Conservation (phyloP, 2,888 invertebrate genomes). For the Ophion obscuratus region DNA sequence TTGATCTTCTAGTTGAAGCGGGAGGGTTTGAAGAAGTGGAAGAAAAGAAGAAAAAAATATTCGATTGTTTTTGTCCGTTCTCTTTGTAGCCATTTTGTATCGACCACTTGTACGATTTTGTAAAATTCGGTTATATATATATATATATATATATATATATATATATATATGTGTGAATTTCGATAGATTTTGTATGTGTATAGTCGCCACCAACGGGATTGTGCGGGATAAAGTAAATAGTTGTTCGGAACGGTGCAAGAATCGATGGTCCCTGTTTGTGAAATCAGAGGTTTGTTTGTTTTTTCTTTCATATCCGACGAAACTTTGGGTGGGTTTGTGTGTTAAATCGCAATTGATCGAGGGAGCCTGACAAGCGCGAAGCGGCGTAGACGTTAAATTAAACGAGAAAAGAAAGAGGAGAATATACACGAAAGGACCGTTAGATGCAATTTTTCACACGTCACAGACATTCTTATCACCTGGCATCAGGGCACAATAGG, state of each 20-base stretch:
- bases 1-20: slow-evolving; percentile 72
- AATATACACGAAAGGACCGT: neutral
- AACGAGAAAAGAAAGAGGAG: neutral
- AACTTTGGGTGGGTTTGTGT: slow-evolving; percentile 34
- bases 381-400: slow-evolving; percentile 15
- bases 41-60: slow-evolving; percentile 32
- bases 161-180: slow-evolving; percentile 72
- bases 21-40: slow-evolving; percentile 14
- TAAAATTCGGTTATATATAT: slow-evolving; percentile 59
- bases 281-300: slow-evolving; percentile 31
- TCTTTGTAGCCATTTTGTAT: slow-evolving; percentile 63
- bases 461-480: slow-evolving; percentile 23
- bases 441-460: slow-evolving; percentile 29
- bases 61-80: slow-evolving; percentile 58
- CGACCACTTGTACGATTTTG: slow-evolving; percentile 55
- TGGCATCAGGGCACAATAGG: slow-evolving; percentile 23
- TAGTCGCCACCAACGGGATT: slow-evolving; percentile 74
- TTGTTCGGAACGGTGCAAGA: slow-evolving; percentile 41
- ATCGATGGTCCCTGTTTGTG: slow-evolving; percentile 46
- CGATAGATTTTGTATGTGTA: slow-evolving; percentile 79
- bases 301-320: slow-evolving; percentile 31
- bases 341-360: slow-evolving; percentile 48
- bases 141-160: slow-evolving; percentile 9
- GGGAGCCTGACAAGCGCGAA: slow-evolving; percentile 58
- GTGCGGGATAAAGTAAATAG: slow-evolving; percentile 37